These are phyloP conservation scores for Eulemur rubriventer DNA, from an alignment of 2,797 vertebrate species.

Conservation along the genomic window DNA sequence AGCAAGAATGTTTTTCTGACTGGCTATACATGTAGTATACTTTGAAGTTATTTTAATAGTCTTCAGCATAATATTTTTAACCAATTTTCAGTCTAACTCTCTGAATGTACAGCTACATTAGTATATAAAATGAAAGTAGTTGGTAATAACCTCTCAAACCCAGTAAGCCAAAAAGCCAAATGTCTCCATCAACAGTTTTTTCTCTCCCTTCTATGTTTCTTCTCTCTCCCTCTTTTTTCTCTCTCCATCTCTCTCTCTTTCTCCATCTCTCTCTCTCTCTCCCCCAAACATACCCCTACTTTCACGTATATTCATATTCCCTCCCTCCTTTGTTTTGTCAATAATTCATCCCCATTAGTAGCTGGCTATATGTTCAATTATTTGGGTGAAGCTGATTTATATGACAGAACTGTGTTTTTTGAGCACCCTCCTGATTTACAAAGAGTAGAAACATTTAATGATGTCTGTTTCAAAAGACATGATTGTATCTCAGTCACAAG, in stretches of 20 bases:
- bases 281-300: accelerated
- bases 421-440: neutral
- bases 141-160: neutral
- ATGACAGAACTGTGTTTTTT: neutral
- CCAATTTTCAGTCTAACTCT: neutral
- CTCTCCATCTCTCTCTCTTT: no score
- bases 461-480: neutral
- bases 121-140: neutral
- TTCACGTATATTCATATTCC: neutral
- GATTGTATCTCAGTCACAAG: neutral
- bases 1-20: neutral
- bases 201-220: neutral
- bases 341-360: neutral
- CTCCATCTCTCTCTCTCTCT: neutral
- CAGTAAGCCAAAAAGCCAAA: neutral
- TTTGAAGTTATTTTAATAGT: slow-evolving; percentile 1
- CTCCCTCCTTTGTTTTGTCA: neutral
- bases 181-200: neutral
- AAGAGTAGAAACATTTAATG: neutral
- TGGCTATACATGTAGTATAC: neutral
- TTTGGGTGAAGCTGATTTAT: neutral
- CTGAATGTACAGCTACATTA: neutral
- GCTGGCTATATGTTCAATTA: neutral
- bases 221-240: neutral
- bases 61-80: slow-evolving; percentile 7